Evolutionary conservation across 2,113 vertebrate genomes (phyloP), one percentile per base, ranked within the genome.

Genomic region (Barnardius zonarius): DNA sequence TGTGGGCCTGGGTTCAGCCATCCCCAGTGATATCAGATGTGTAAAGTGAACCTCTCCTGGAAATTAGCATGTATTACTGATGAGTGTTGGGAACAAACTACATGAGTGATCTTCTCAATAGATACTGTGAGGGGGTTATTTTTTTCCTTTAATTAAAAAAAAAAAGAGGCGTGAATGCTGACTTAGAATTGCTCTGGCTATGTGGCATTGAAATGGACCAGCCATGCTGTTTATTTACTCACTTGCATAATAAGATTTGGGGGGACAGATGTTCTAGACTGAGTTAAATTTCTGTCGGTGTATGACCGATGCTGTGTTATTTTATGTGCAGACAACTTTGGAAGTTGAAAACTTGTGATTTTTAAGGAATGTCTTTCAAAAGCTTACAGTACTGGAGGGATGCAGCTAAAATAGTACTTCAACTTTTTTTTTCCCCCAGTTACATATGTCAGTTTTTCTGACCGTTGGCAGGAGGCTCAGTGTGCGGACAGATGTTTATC

Each of bases 331-430:
- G 46, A 89, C 35, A 84, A 62, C 37, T 87, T n/a, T 62, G 67
- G 82, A 78, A 93, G 46, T 10, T 92, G 92, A 91, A 92, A 97
- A 83, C 19, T 77, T 91, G 52, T 73, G 55, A 94, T 91, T 82
- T 84, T 75, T 67, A 52, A 96, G 52, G 69, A 91, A 44, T 88
- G 80, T 55, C 39, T 96, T 92, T 79, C 1, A 0, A 85, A 90
- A 41, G 37, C 62, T 91, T 62, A 48, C 46, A 86, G 76, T 70
- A 44, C 44, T 39, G 20, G 39, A 90, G 24, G 11, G 48, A 54
- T 91, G 57, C 20, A 90, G 72, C 72, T 87, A 80, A 89, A 93
- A 79, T 11, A 68, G 54, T 59, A 51, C 55, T 83, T 84, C 54
- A 69, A 62, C n/a, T 9, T 5, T 57, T 35, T 30, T 43, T 24